phyloP scores from a whole-genome alignment of 1,140 invertebrate species.

The Pantala flavescens region DNA sequence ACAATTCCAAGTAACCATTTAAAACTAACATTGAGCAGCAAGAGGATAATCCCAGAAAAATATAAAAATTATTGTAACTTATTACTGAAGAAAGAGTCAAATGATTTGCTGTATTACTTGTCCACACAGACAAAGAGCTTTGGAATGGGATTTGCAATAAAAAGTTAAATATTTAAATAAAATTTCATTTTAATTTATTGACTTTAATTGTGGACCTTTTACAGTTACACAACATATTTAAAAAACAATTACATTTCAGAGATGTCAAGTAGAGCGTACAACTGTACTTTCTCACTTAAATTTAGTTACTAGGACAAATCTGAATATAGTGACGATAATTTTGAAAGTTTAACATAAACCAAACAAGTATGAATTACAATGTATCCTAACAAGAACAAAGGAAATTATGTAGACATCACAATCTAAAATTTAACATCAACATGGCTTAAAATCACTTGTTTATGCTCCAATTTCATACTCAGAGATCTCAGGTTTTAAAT shows the following conservation, averaged over 20 bases:
- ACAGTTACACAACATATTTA: slow-evolving; percentile 3
- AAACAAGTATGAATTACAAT: not conserved
- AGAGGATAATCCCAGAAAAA: too few species aligned
- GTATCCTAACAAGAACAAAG: not conserved
- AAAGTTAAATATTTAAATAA: not conserved
- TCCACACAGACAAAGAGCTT: too few species aligned
- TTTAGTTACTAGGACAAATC: slow-evolving; percentile 3
- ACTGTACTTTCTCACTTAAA: not conserved
- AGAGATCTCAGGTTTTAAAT: not conserved
- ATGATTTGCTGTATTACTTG: too few species aligned
- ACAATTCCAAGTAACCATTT: too few species aligned
- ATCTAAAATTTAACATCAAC: not conserved
- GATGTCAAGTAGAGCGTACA: not conserved
- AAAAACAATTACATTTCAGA: not conserved
- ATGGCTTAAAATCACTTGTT: not conserved
- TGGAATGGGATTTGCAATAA: too few species aligned
- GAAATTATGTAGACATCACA: not conserved
- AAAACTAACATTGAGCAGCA: too few species aligned
- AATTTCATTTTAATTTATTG: not conserved
- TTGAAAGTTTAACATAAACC: not conserved
- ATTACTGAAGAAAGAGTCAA: too few species aligned
- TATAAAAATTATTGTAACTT: too few species aligned
- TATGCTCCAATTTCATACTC: not conserved
- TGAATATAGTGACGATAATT: not conserved
- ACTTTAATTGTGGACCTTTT: slow-evolving; percentile 7